A percentile compares a stretch with the other conserved stretches of the same genome.
Evolutionary conservation across 1,140 invertebrate genomes (phyloP).

Genomic region (Nomia melanderi): DNA sequence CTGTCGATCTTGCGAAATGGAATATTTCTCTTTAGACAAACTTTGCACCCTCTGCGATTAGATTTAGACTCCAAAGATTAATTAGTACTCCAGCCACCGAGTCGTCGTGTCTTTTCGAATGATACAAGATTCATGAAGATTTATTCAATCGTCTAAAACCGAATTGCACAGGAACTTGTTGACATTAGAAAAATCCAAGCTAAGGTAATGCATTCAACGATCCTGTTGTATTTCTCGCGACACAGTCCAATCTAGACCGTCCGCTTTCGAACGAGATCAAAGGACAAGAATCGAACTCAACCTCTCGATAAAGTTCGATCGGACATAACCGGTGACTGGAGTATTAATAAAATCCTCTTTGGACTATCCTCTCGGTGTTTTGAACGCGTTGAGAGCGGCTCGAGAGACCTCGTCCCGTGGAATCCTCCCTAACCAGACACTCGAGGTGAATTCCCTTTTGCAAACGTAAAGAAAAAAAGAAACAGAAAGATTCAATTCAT

Average conservation of each 20-base stretch:
- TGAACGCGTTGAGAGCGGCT: neutral
- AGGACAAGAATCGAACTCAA: no score
- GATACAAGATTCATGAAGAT: no score
- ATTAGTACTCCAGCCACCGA: neutral
- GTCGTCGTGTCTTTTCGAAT: neutral
- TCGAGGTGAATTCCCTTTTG: constrained; percentile 61
- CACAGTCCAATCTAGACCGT: no score
- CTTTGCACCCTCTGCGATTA: neutral
- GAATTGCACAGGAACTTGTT: no score
- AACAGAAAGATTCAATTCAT: neutral
- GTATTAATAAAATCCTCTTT: neutral
- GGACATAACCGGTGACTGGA: neutral
- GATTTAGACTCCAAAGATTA: neutral
- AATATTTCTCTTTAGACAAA: neutral
- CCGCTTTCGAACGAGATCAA: no score
- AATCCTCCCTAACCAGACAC: constrained; percentile 51
- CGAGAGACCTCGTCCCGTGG: neutral
- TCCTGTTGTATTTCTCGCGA: no score
- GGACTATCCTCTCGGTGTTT: neutral
- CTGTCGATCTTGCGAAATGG: no score
- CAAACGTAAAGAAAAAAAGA: constrained; percentile 27
- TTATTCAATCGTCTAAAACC: no score
- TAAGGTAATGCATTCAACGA: no score
- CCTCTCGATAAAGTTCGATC: no score
- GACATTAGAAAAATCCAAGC: no score